A percentile compares a stretch with the other conserved stretches of the same genome.
Evolutionary conservation across 23 tunicate genomes (phyloP).

Genomic region (Halocynthia aurantium): DNA sequence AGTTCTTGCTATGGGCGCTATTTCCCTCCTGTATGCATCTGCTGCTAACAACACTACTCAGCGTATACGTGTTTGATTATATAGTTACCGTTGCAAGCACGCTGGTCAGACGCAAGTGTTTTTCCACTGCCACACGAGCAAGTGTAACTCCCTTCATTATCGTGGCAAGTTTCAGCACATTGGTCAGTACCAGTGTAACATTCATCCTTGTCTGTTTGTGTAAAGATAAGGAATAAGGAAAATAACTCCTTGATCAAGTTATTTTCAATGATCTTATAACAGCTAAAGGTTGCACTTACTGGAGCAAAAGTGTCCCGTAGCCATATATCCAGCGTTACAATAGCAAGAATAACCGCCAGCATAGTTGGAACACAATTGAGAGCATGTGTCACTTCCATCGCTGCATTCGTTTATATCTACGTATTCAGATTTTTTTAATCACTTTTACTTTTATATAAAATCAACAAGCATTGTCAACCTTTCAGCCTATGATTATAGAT

Average conservation of each 20-base stretch:
- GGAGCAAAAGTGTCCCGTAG: not conserved
- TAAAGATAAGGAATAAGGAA: not conserved
- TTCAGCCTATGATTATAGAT: too few species aligned
- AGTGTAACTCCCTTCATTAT: constrained; percentile 7
- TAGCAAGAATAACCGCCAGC: not conserved
- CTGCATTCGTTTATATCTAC: constrained; percentile 15
- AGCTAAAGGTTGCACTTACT: not conserved
- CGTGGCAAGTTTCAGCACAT: constrained; percentile 20
- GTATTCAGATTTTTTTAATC: too few species aligned
- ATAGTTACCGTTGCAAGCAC: constrained; percentile 18
- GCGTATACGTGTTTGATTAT: too few species aligned
- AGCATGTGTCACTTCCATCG: not conserved
- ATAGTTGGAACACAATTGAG: not conserved
- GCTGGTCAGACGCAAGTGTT: not conserved
- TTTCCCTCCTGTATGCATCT: too few species aligned
- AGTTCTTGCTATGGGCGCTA: too few species aligned
- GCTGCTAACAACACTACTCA: too few species aligned
- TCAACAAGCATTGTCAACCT: too few species aligned
- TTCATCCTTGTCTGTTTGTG: constrained; percentile 11
- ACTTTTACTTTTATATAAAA: too few species aligned
- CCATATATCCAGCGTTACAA: not conserved
- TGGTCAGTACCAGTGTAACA: not conserved
- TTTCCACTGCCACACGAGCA: constrained; percentile 15
- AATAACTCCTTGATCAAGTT: not conserved
- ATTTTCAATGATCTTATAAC: not conserved